These are phyloP conservation scores for Sylvicola cinctus DNA, from an alignment of 2,888 invertebrate genomes.

Conservation along the genomic window DNA sequence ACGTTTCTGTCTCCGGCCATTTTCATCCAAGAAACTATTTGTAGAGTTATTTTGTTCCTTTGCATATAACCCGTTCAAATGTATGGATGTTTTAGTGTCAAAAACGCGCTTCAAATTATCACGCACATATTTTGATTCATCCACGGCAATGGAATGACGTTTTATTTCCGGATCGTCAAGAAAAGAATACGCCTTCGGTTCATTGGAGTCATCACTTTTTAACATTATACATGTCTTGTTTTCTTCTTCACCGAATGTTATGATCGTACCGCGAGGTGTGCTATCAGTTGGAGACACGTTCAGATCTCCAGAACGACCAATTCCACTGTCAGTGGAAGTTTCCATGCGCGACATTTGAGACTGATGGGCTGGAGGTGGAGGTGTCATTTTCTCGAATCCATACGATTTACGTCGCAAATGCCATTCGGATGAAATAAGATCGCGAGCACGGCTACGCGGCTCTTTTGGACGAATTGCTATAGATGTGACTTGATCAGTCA, in stretches of 20 bases:
- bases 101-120: constrained; percentile 16
- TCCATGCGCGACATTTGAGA: constrained; percentile 30
- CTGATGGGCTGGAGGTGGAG: constrained; percentile 11
- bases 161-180: constrained; percentile 15
- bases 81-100: constrained; percentile 17
- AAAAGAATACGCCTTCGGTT: neutral
- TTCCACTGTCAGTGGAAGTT: constrained; percentile 59
- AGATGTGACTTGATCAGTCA: neutral
- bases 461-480: neutral
- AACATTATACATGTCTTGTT: neutral
- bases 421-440: constrained; percentile 41
- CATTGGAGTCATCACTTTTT: neutral
- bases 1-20: constrained; percentile 37
- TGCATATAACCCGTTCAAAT: constrained; percentile 17
- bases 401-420: constrained; percentile 55
- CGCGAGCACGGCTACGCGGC: constrained; percentile 16
- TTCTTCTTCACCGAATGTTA: constrained; percentile 17
- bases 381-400: constrained; percentile 39
- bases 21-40: constrained; percentile 17
- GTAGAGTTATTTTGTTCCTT: constrained; percentile 7
- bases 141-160: constrained; percentile 35
- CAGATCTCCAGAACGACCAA: constrained; percentile 50
- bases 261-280: constrained; percentile 16
- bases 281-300: constrained; percentile 23
- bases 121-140: constrained; percentile 30